Base-by-base conservation (phyloP, 2,113 vertebrate genomes). In the Cavia porcellus region DNA sequence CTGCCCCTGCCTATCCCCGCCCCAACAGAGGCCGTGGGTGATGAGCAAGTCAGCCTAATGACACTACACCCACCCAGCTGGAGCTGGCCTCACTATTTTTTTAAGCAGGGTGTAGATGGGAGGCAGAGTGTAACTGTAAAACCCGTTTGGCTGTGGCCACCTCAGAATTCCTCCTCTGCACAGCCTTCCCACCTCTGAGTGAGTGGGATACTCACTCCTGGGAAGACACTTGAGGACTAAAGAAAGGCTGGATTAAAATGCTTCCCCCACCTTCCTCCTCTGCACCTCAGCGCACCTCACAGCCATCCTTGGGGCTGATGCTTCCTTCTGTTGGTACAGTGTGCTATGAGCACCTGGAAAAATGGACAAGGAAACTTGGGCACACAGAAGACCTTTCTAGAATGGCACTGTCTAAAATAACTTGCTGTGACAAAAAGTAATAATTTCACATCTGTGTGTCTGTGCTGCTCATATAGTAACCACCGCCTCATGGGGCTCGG, bases 1-100 rank as follows among this genome's bases (percentile, higher is more conserved):
- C 55, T 5, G 1, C 50, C 62, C 86, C 57, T 81, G 94, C 50
- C 90, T 14, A 2, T n/a, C 3, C 61, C 88, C 0, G 0, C 45
- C 77, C 68, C 38, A 1, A n/a, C 4, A 13, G 85, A 83, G 75
- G 80, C 96, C 92, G 2, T 4, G 30, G 57, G 28, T 30, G 83
- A 74, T 96, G 94, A 97, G 94, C 89, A 55, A 97, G 97, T 47
- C 32, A 32, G 55, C 82, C 47, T 96, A 80, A 90, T 83, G 95
- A 62, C 70, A 55, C 61, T 35, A 50, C 89, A 75, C 97, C 94
- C 66, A 13, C 72, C 55, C 92, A 80, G 84, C 90, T 61, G 7
- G 42, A 50, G 64, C 74, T 25, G 61, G 94, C 72, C 81, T 66
- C 38, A 24, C n/a, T 79, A 12, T 47, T 55, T 91, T 95, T 74